Evolutionary conservation across 2,113 vertebrate genomes (phyloP).

Genomic region (Columba livia): DNA sequence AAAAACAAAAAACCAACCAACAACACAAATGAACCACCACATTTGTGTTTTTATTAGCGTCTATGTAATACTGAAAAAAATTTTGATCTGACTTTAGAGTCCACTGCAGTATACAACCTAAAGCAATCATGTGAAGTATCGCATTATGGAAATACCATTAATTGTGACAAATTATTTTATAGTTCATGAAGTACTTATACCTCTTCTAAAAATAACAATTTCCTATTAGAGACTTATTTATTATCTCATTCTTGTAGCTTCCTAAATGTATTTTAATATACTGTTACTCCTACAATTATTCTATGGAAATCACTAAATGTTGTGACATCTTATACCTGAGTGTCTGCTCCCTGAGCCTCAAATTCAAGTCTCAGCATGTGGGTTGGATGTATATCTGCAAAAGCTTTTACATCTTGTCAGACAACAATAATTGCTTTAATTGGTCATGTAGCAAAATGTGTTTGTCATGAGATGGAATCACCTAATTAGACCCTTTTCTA

Average conservation of each 20-base stretch:
- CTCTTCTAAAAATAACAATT: neutral
- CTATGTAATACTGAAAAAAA: neutral
- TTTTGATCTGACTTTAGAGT: neutral
- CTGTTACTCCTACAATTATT: neutral
- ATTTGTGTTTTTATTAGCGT: neutral
- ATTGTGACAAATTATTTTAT: neutral
- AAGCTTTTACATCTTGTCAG: neutral
- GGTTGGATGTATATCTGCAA: neutral
- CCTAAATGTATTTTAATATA: neutral
- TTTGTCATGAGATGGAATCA: neutral
- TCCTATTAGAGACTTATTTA: neutral
- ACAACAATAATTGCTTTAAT: neutral
- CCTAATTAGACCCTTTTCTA: neutral
- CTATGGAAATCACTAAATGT: neutral
- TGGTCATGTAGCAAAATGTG: neutral
- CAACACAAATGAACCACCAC: no score
- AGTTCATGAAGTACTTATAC: neutral
- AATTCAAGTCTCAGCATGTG: neutral
- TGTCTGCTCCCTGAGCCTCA: neutral
- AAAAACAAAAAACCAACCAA: no score
- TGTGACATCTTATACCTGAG: neutral
- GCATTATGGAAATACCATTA: neutral
- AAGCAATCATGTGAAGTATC: accelerated
- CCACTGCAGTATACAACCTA: neutral
- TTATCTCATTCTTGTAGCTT: neutral